phyloP scores from a whole-genome alignment of 2,888 invertebrate species.

The Patella pellucida region DNA sequence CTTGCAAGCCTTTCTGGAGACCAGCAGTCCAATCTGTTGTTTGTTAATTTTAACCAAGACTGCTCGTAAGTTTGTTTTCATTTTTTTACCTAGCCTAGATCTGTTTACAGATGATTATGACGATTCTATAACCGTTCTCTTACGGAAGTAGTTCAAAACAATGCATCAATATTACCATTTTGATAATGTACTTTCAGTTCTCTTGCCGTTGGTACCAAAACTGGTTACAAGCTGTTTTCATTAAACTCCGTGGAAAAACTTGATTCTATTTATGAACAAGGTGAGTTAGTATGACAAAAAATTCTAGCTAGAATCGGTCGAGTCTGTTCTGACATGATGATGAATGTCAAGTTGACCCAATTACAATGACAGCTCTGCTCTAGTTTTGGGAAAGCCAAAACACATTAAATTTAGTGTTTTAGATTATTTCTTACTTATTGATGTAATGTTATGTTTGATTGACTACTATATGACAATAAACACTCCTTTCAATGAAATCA shows the following conservation, averaged over 20 bases:
- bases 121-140: too few species aligned
- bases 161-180: neutral
- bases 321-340: too few species aligned
- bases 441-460: too few species aligned
- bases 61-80: constrained; percentile 85
- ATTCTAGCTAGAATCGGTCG: neutral
- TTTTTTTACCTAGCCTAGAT: constrained; percentile 21
- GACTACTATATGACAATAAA: too few species aligned
- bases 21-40: constrained; percentile 82
- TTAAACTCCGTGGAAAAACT: constrained; percentile 83
- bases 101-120: constrained; percentile 20
- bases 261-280: constrained; percentile 90
- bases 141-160: neutral
- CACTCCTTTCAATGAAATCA: too few species aligned
- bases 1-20: constrained; percentile 84
- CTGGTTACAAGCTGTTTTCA: constrained; percentile 90
- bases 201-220: constrained; percentile 90
- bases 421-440: too few species aligned
- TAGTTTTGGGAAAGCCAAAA: neutral
- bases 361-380: neutral
- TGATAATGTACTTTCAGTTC: constrained; percentile 74
- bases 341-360: too few species aligned
- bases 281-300: constrained; percentile 68
- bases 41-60: constrained; percentile 98
- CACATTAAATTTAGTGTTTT: neutral